These are phyloP conservation scores for Galendromus occidentalis DNA, from an alignment of 1,140 invertebrate species.

Conservation along the genomic window DNA sequence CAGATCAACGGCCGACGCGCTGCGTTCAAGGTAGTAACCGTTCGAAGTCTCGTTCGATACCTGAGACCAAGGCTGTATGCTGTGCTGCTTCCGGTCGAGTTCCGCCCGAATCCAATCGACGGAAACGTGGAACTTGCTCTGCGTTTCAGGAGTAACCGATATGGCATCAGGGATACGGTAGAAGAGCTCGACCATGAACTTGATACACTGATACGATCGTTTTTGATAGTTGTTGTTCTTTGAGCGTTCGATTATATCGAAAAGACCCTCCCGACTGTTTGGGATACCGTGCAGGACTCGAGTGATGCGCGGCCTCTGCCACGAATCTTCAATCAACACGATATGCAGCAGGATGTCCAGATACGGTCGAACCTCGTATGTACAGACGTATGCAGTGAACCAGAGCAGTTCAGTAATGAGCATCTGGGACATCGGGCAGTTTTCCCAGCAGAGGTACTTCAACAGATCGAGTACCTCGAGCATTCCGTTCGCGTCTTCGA, in stretches of 20 bases:
- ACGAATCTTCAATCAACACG: slow-evolving; percentile 75
- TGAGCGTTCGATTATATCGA: slow-evolving; percentile 73
- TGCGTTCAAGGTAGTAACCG: slow-evolving; percentile 81
- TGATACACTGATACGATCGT: slow-evolving; percentile 86
- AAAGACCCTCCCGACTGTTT: slow-evolving; percentile 72
- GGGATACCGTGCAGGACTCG: slow-evolving; percentile 75
- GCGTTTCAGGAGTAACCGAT: slow-evolving; percentile 46
- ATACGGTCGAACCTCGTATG: slow-evolving; percentile 76
- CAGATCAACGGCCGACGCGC: slow-evolving; percentile 48
- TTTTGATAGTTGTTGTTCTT: slow-evolving; percentile 92
- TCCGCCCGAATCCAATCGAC: slow-evolving; percentile 89
- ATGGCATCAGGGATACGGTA: slow-evolving; percentile 50
- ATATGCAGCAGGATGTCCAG: slow-evolving; percentile 69
- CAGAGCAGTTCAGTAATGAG: slow-evolving; percentile 74
- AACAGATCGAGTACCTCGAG: slow-evolving; percentile 68
- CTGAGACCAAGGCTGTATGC: slow-evolving; percentile 3
- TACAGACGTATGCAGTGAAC: slow-evolving; percentile 73
- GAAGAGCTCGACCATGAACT: slow-evolving; percentile 76
- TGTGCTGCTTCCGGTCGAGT: slow-evolving; percentile 39
- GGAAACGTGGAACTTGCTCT: slow-evolving; percentile 50
- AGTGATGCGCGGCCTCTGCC: slow-evolving; percentile 77
- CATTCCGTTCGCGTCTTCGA: slow-evolving; percentile 73
- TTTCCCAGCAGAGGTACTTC: slow-evolving; percentile 81
- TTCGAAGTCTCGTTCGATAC: slow-evolving; percentile 81
- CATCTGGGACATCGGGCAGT: slow-evolving; percentile 68